These are phyloP conservation scores for Rhinichthys klamathensis DNA, from an alignment of 2,113 vertebrate genomes.

Conservation along the genomic window DNA sequence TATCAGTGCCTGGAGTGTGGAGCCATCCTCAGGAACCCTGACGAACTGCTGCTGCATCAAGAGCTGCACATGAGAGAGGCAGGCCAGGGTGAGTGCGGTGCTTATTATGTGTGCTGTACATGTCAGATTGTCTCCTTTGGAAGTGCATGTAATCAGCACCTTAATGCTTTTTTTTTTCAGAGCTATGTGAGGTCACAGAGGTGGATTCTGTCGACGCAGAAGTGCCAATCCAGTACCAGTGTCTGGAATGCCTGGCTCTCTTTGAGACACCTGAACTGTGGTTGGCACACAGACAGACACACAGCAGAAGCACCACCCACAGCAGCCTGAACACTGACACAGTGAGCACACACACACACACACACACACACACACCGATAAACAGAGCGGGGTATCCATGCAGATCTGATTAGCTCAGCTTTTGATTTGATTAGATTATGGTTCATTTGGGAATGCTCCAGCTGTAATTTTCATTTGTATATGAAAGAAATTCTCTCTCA, in stretches of 20 bases:
- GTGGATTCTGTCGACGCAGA: constrained; percentile 55
- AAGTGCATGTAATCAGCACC: not conserved
- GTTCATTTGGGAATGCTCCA: not conserved
- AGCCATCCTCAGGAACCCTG: constrained; percentile 78
- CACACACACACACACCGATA: constrained; percentile 1
- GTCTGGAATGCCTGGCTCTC: constrained; percentile 85
- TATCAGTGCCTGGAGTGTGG: constrained; percentile 90
- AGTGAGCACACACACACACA: constrained; percentile 55
- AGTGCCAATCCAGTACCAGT: constrained; percentile 86
- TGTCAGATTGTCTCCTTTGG: too few relatives aligned
- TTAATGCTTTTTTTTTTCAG: constrained; percentile 53
- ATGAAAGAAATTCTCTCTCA: not conserved
- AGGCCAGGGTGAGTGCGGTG: constrained; percentile 58
- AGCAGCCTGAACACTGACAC: constrained; percentile 64
- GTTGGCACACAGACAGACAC: constrained; percentile 83
- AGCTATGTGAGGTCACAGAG: constrained; percentile 73
- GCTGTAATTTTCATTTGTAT: not conserved
- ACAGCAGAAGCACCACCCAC: constrained; percentile 77
- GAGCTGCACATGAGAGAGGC: constrained; percentile 85
- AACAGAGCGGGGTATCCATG: not conserved
- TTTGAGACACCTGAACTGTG: constrained; percentile 84
- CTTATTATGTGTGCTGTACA: not conserved
- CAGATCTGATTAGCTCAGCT: not conserved
- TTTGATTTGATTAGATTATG: not conserved
- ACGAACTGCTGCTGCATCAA: constrained; percentile 86